These are phyloP conservation scores for Pituophis catenifer DNA, from an alignment of 2,113 vertebrate genomes.

Conservation along the genomic window DNA sequence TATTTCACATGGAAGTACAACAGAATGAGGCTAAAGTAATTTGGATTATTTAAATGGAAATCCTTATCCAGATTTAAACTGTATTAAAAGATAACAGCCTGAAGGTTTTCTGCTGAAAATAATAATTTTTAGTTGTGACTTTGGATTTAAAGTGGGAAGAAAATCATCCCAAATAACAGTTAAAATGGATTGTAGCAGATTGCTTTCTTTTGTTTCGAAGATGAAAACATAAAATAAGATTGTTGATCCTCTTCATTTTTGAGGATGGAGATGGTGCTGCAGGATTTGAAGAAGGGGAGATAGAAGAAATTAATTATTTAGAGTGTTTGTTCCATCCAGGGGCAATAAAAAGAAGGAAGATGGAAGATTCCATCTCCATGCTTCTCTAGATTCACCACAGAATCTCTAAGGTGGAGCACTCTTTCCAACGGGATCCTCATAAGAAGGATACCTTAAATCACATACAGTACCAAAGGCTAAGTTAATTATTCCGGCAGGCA, in stretches of 20 bases:
- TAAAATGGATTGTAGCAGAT: not conserved
- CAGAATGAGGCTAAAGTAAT: not conserved
- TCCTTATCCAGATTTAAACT: not conserved
- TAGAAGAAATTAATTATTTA: not conserved
- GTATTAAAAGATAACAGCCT: not conserved
- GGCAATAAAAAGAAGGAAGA: not conserved
- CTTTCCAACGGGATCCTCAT: not conserved
- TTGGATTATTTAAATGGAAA: not conserved
- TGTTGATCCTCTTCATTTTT: not conserved
- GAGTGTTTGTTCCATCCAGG: not conserved
- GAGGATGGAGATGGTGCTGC: not conserved
- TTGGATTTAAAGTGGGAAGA: not conserved
- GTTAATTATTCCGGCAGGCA: not conserved
- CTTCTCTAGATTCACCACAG: not conserved
- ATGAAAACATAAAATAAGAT: not conserved
- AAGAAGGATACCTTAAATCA: not conserved
- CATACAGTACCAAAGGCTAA: not conserved
- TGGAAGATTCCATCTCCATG: not conserved
- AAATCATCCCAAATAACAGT: not conserved
- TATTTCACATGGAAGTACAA: not conserved
- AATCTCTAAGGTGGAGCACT: not conserved
- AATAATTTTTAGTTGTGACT: not conserved
- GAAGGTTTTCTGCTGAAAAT: not conserved
- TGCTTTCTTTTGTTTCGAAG: not conserved
- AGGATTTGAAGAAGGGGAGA: not conserved